Percentiles rank a stretch among this genome's conserved stretches.
Conservation (phyloP, 2,113 vertebrate genomes). For the Lynx canadensis region DNA sequence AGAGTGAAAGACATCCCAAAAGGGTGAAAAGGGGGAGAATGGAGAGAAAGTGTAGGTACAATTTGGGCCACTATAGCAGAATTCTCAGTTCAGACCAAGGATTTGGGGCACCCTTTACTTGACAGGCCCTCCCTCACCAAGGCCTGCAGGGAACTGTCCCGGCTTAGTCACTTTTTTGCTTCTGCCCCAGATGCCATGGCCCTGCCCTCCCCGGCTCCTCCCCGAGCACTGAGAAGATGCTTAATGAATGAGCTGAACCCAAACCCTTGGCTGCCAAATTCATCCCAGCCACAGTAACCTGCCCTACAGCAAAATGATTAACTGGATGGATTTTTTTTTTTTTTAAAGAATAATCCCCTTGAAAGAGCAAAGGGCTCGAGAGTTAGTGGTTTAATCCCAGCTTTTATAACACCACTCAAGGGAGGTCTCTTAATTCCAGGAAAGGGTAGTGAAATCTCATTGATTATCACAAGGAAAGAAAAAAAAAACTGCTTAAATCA, state of each 20-base stretch:
- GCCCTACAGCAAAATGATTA: neutral
- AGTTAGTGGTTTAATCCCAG: neutral
- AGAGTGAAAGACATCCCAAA: neutral
- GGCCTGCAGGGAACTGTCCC: too few species aligned
- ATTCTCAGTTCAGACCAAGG: neutral
- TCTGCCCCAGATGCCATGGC: neutral
- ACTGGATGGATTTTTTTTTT: neutral
- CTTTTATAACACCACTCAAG: neutral
- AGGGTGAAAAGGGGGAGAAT: neutral
- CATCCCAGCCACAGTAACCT: neutral
- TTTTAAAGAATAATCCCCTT: conserved; percentile 37
- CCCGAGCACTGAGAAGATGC: neutral
- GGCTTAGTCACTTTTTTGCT: neutral
- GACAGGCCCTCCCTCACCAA: neutral
- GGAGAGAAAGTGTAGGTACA: neutral
- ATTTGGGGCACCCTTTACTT: neutral
- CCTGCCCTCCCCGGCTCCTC: rapidly evolving
- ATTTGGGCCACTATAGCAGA: neutral
- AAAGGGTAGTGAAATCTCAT: neutral
- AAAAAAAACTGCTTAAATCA: neutral
- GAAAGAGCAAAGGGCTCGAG: neutral
- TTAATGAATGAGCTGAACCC: neutral
- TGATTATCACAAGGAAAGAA: neutral
- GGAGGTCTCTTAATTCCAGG: conserved; percentile 3
- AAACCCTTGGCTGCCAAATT: neutral